Conservation (phyloP, 2,888 invertebrate genomes). For the Lamellibrachia columna region DNA sequence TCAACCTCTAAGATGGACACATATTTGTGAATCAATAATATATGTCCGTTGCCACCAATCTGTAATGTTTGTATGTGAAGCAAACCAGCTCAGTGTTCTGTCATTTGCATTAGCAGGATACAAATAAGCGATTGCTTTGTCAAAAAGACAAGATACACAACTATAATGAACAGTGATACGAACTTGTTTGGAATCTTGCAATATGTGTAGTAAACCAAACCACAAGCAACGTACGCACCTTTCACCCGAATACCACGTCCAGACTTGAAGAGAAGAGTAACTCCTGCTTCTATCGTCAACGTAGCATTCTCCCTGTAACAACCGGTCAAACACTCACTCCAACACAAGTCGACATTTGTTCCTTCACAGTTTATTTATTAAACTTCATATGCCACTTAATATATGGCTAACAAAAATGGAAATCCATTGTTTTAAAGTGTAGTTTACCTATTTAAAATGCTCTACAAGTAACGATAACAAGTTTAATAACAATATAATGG, state of each 20-base stretch:
- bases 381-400: too few species aligned
- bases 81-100: not conserved
- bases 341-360: not conserved
- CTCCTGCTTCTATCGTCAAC: constrained; percentile 31
- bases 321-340: not conserved
- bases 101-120: not conserved
- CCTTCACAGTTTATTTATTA: not conserved
- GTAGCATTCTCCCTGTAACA: constrained; percentile 22
- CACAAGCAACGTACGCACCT: not conserved
- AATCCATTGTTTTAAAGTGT: too few species aligned
- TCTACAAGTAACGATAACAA: too few species aligned
- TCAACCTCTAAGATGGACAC: not conserved
- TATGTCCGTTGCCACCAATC: not conserved
- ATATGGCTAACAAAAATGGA: too few species aligned
- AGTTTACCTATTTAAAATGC: too few species aligned
- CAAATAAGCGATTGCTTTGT: not conserved
- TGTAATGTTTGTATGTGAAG: not conserved
- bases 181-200: not conserved
- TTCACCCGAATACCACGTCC: constrained; percentile 29
- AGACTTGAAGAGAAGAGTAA: constrained; percentile 27
- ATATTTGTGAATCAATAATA: not conserved
- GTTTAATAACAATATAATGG: not conserved
- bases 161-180: not conserved
- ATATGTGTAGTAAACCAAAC: not conserved
- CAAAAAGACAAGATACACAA: not conserved